Conservation (phyloP, 2,888 invertebrate genomes). For the Melitaea athalia region DNA sequence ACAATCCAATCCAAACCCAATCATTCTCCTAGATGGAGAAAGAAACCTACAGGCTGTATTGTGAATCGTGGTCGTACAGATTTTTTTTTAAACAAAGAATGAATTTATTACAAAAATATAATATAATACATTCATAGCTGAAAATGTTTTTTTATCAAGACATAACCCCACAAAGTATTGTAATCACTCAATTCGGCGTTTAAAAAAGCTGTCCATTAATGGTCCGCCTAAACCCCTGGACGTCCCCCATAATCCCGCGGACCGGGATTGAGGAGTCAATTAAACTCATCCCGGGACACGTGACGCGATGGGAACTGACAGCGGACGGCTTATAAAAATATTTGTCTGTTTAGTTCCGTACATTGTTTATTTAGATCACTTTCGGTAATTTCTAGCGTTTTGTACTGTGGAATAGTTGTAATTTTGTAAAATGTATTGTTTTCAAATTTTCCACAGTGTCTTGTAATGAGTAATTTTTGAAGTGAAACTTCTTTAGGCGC, state of each 20-base stretch:
- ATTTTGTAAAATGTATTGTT: too few species aligned
- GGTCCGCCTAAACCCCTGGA: slow-evolving; percentile 38
- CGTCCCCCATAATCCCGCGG: slow-evolving; percentile 47
- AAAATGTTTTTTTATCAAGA: background rate
- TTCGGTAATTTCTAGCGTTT: too few species aligned
- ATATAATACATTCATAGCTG: background rate
- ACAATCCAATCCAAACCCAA: too few species aligned
- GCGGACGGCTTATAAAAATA: slow-evolving; percentile 12
- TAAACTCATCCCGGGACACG: slow-evolving; percentile 44
- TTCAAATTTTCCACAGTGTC: too few species aligned
- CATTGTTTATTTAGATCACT: background rate
- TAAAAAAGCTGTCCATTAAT: slow-evolving; percentile 32
- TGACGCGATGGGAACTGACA: slow-evolving; percentile 32
- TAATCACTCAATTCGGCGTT: slow-evolving; percentile 26
- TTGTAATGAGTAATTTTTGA: too few species aligned
- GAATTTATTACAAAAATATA: background rate
- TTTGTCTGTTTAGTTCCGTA: slow-evolving; percentile 6
- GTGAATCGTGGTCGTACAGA: too few species aligned
- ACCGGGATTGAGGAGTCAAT: slow-evolving; percentile 50
- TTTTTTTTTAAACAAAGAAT: background rate
- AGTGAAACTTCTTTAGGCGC: too few species aligned
- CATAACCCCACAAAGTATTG: slow-evolving; percentile 11
- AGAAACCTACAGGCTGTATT: too few species aligned
- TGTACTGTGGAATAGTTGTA: too few species aligned
- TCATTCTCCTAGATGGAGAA: too few species aligned